Evolutionary conservation across 92 coral and sea anemone species (phyloP).

Genomic region (Epizoanthus rinbou): DNA sequence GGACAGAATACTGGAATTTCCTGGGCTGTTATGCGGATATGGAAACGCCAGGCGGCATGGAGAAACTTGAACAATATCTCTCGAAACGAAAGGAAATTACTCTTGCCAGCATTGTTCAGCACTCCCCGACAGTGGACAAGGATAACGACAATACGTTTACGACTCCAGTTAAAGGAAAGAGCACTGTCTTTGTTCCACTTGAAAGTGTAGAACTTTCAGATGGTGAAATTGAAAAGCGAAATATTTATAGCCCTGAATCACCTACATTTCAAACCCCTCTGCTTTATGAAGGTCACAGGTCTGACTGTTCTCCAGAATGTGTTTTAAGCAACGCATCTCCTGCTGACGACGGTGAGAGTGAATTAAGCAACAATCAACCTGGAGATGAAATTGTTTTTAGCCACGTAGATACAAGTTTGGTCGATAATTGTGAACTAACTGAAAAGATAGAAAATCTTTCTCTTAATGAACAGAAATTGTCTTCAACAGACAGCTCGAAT

Average conservation of each 20-base stretch:
- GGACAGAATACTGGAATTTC: conserved; percentile 95
- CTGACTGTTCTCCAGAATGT: not conserved
- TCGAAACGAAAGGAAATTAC: conserved; percentile 42
- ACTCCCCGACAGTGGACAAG: not conserved
- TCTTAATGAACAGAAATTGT: not conserved
- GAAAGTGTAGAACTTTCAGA: conserved; percentile 8
- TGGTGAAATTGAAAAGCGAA: not conserved
- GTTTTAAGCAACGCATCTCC: not conserved
- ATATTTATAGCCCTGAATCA: conserved; percentile 5
- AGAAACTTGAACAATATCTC: conserved; percentile 76
- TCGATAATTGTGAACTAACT: not conserved
- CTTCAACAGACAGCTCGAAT: not conserved
- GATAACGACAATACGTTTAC: not conserved
- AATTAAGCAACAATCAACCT: not conserved
- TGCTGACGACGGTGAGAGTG: not conserved
- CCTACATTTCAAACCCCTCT: conserved; percentile 21
- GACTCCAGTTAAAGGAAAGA: conserved; percentile 55
- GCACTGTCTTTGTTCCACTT: conserved; percentile 31
- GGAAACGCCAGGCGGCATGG: conserved; percentile 72
- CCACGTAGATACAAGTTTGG: too few relatives aligned
- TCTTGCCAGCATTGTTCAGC: not conserved
- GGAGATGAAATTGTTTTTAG: not conserved
- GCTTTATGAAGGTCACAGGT: not conserved
- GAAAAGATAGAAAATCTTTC: conserved; percentile 21
- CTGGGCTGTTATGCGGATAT: conserved; percentile 85